phyloP scores from a whole-genome alignment of 2,113 vertebrate genomes.

The Macaca mulatta region DNA sequence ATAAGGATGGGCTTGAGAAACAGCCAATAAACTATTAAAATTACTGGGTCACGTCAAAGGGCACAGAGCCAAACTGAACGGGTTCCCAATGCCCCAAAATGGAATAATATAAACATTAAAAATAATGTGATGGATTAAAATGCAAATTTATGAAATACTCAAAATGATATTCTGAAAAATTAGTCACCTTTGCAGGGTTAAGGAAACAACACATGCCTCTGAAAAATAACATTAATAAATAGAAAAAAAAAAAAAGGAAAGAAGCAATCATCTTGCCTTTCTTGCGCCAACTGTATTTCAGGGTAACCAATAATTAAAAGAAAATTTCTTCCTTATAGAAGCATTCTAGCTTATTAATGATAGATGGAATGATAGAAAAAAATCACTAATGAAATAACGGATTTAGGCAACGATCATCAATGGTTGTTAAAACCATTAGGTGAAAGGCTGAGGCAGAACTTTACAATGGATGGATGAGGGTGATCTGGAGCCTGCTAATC shows the following conservation, averaged over 20 bases:
- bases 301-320: neutral
- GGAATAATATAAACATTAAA: neutral
- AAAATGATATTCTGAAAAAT: neutral
- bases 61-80: neutral
- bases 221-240: neutral
- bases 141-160: neutral
- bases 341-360: neutral
- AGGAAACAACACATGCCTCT: neutral
- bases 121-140: neutral
- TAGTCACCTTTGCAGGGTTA: neutral
- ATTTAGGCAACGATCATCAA: neutral
- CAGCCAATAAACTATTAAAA: neutral
- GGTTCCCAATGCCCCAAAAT: neutral
- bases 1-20: neutral
- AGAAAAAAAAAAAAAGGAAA: neutral
- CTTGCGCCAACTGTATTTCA: neutral
- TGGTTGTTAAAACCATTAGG: neutral
- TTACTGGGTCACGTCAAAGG: neutral
- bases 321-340: neutral
- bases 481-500: neutral
- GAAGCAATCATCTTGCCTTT: neutral
- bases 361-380: neutral
- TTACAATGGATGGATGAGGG: neutral
- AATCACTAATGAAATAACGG: constrained; percentile 14
- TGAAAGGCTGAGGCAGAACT: neutral